Conservation (phyloP, 2,113 vertebrate genomes). For the Halichoerus grypus region DNA sequence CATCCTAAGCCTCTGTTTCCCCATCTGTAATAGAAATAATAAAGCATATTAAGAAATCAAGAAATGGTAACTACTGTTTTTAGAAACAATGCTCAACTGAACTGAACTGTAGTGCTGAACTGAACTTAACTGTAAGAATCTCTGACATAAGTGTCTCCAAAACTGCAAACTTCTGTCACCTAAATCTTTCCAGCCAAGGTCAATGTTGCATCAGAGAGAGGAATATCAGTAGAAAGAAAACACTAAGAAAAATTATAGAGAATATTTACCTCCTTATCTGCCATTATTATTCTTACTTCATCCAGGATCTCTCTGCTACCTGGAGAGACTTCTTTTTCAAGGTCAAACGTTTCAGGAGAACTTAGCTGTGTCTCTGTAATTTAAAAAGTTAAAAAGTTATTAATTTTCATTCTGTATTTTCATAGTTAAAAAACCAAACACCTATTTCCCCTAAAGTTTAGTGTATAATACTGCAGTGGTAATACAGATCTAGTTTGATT, state of each 20-base stretch:
- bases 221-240: slow-evolving; percentile 39
- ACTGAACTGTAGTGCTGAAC: slow-evolving; percentile 1
- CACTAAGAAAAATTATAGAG: slow-evolving; percentile 25
- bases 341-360: slow-evolving; percentile 81
- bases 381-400: slow-evolving; percentile 73
- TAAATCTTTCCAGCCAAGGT: slow-evolving; percentile 52
- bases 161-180: slow-evolving; percentile 14
- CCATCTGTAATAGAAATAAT: slow-evolving; percentile 43
- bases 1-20: slow-evolving; percentile 17
- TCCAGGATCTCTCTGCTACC: slow-evolving; percentile 65
- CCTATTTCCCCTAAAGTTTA: slow-evolving; percentile 34
- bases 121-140: slow-evolving; percentile 40
- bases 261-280: slow-evolving; percentile 67
- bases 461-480: not conserved
- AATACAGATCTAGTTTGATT: not conserved
- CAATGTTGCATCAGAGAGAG: slow-evolving; percentile 35
- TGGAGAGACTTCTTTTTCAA: slow-evolving; percentile 78
- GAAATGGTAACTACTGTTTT: slow-evolving; percentile 53
- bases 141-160: not conserved
- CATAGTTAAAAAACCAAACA: slow-evolving; percentile 32
- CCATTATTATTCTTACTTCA: slow-evolving; percentile 81
- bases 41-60: slow-evolving; percentile 51
- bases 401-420: slow-evolving; percentile 61
- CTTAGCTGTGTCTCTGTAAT: slow-evolving; percentile 92
- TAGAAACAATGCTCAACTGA: slow-evolving; percentile 51